phyloP scores from a whole-genome alignment of 2,113 vertebrate species.

The Gadus macrocephalus region DNA sequence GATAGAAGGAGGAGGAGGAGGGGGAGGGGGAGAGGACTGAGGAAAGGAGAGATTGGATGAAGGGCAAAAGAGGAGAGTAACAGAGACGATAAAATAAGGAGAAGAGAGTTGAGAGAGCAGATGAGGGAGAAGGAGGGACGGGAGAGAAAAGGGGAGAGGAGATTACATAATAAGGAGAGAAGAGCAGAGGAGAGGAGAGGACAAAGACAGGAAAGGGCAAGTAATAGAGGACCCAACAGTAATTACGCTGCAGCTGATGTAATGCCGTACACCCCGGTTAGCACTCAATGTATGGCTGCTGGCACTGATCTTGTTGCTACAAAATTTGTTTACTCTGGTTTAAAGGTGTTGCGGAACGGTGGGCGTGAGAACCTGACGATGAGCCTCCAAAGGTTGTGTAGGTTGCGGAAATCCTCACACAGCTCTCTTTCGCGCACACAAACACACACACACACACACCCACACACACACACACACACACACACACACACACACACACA shows the following conservation, averaged over 20 bases:
- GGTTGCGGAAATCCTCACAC: not conserved
- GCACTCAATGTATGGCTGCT: not conserved
- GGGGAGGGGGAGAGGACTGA: not conserved
- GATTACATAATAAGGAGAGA: too few relatives aligned
- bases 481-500: constrained; percentile 1
- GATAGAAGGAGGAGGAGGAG: too few relatives aligned
- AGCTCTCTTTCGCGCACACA: not conserved
- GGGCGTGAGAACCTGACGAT: not conserved
- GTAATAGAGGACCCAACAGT: too few relatives aligned
- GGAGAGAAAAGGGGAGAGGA: too few relatives aligned
- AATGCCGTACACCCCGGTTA: too few relatives aligned
- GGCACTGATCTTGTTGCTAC: not conserved
- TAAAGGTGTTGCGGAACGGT: too few relatives aligned
- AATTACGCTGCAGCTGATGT: too few relatives aligned
- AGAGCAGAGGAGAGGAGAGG: too few relatives aligned
- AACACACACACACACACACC: not conserved
- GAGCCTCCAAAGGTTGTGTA: not conserved
- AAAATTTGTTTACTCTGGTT: not conserved
- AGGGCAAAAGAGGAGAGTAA: not conserved
- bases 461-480: constrained; percentile 1
- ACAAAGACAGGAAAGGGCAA: too few relatives aligned
- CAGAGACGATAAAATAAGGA: not conserved
- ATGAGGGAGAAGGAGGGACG: too few relatives aligned
- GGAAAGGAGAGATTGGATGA: not conserved
- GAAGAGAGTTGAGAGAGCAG: too few relatives aligned